These are phyloP conservation scores for Entomobrya proxima DNA, from an alignment of 2,888 invertebrate species.

Conservation along the genomic window DNA sequence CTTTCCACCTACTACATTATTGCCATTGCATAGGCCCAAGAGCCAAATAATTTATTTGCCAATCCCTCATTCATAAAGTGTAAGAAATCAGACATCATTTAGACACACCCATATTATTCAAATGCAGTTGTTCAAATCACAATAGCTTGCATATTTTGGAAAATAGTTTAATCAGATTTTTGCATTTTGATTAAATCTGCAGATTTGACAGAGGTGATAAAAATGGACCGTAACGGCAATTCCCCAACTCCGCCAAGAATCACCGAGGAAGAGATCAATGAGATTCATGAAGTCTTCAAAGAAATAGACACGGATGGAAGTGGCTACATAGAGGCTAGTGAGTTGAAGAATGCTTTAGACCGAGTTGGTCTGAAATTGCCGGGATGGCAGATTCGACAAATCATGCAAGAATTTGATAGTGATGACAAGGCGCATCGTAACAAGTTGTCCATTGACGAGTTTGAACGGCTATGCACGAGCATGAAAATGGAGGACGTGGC, in stretches of 20 bases:
- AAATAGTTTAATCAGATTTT: neutral
- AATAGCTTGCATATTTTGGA: neutral
- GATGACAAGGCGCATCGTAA: constrained; percentile 81
- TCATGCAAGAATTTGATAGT: constrained; percentile 88
- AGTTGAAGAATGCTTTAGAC: constrained; percentile 93
- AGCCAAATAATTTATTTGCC: neutral
- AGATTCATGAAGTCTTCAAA: constrained; percentile 69
- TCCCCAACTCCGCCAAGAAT: constrained; percentile 60
- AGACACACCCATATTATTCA: constrained; percentile 40
- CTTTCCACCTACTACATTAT: neutral
- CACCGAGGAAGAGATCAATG: constrained; percentile 53
- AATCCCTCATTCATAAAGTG: neutral
- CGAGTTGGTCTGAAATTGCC: constrained; percentile 96
- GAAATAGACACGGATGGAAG: constrained; percentile 94
- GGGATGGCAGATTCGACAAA: constrained; percentile 90
- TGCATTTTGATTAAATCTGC: neutral
- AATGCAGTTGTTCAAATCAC: neutral
- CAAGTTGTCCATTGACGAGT: constrained; percentile 91
- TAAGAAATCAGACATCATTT: too few species aligned
- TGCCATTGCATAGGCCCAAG: neutral
- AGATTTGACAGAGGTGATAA: neutral
- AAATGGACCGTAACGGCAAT: constrained; percentile 63
- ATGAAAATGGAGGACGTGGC: constrained; percentile 94
- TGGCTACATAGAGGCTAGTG: constrained; percentile 92
- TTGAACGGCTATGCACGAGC: constrained; percentile 91